A percentile compares a stretch with the other conserved stretches of the same genome.
phyloP scores from a whole-genome alignment of 2,113 vertebrate species.

The Lycaon pictus region DNA sequence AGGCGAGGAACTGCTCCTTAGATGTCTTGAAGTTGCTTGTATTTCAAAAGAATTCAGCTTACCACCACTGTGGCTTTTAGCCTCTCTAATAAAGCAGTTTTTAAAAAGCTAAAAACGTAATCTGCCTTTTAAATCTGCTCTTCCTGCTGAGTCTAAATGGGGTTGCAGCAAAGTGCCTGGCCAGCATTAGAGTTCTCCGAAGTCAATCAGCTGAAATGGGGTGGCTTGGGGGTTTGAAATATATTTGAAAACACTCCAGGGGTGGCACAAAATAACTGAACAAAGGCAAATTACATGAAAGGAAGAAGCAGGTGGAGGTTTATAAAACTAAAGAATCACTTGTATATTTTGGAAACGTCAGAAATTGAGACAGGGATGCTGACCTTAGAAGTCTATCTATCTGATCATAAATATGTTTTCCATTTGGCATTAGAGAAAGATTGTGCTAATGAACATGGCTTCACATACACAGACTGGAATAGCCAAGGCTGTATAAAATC shows the following conservation, averaged over 20 bases:
- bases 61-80: conserved; percentile 80
- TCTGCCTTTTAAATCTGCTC: conserved; percentile 84
- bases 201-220: conserved; percentile 77
- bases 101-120: conserved; percentile 82
- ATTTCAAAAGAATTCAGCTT: conserved; percentile 80
- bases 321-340: conserved; percentile 50
- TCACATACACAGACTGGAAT: conserved; percentile 42
- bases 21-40: conserved; percentile 70
- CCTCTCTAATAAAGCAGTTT: conserved; percentile 83
- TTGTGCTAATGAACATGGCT: neutral
- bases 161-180: conserved; percentile 74
- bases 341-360: conserved; percentile 65
- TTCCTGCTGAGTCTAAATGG: conserved; percentile 82
- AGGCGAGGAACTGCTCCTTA: conserved; percentile 49
- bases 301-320: conserved; percentile 69
- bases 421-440: conserved; percentile 53
- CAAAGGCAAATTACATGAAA: conserved; percentile 74
- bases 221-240: conserved; percentile 73
- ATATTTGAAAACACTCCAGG: conserved; percentile 82
- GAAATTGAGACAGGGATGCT: conserved; percentile 63
- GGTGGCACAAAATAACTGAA: conserved; percentile 73
- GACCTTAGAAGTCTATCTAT: conserved; percentile 44
- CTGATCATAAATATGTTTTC: conserved; percentile 32
- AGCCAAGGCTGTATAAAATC: conserved; percentile 45
- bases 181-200: conserved; percentile 70